phyloP scores from a whole-genome alignment of 2,113 vertebrate species.

The Corythoichthys intestinalis region DNA sequence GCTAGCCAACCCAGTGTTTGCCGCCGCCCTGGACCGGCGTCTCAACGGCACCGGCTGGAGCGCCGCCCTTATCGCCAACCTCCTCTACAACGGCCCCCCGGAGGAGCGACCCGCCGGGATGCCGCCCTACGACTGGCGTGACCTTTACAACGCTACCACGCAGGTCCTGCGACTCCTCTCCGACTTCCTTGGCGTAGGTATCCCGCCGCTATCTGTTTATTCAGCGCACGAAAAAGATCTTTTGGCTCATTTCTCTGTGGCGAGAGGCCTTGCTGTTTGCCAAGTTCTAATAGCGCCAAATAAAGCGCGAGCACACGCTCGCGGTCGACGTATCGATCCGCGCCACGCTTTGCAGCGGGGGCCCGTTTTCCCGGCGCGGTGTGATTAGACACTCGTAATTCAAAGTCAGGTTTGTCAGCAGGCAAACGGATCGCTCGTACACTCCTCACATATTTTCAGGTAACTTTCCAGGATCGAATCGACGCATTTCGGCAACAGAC shows the following conservation, averaged over 20 bases:
- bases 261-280: neutral
- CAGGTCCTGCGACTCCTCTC: slow-evolving; percentile 76
- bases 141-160: slow-evolving; percentile 80
- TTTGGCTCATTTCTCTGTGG: neutral
- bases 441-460: neutral
- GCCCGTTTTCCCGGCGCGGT: slow-evolving; percentile 1
- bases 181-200: slow-evolving; percentile 82
- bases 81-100: slow-evolving; percentile 77
- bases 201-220: neutral
- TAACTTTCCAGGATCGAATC: neutral
- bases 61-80: slow-evolving; percentile 70
- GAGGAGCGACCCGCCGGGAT: slow-evolving; percentile 55
- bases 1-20: slow-evolving; percentile 73
- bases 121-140: slow-evolving; percentile 72
- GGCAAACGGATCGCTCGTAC: neutral
- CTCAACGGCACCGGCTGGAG: slow-evolving; percentile 73
- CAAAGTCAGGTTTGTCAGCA: slow-evolving; percentile 5
- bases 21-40: slow-evolving; percentile 63
- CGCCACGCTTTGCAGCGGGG: slow-evolving; percentile 27
- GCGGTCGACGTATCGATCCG: slow-evolving; percentile 40
- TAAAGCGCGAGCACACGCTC: slow-evolving; percentile 8
- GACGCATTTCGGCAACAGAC: no score
- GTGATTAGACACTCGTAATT: slow-evolving; percentile 22
- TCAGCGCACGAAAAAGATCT: neutral
- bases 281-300: neutral